Conservation (phyloP, 2,113 vertebrate species). For the Laticauda laticaudata region DNA sequence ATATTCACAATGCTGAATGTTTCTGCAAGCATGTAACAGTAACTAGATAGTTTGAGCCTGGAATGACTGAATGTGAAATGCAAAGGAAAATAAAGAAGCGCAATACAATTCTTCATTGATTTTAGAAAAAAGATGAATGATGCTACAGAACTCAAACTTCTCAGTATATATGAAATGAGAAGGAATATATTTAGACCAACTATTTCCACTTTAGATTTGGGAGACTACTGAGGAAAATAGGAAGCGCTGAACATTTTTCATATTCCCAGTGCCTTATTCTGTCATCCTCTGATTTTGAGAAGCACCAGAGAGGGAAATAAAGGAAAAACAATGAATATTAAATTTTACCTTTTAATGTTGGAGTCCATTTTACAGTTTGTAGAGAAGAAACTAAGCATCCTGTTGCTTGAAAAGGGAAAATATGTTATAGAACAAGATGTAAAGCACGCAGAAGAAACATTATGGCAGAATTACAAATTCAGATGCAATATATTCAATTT, state of each 20-base stretch:
- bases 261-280: background rate
- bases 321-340: background rate
- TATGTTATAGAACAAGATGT: background rate
- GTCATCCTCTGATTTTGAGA: background rate
- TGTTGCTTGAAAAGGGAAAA: background rate
- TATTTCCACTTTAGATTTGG: background rate
- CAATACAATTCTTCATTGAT: background rate
- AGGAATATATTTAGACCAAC: background rate
- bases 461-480: background rate
- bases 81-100: background rate
- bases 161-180: background rate
- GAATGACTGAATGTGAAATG: background rate
- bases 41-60: background rate
- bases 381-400: background rate
- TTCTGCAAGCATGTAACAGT: background rate
- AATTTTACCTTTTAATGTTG: background rate
- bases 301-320: background rate
- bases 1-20: background rate
- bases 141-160: background rate
- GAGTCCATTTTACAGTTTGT: background rate
- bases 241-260: background rate
- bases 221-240: background rate
- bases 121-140: background rate
- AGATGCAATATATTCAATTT: background rate
- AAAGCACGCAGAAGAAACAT: background rate